A percentile compares a stretch with the other conserved stretches of the same genome.
Conservation (phyloP, 2,113 vertebrate species). For the Vicugna pacos region DNA sequence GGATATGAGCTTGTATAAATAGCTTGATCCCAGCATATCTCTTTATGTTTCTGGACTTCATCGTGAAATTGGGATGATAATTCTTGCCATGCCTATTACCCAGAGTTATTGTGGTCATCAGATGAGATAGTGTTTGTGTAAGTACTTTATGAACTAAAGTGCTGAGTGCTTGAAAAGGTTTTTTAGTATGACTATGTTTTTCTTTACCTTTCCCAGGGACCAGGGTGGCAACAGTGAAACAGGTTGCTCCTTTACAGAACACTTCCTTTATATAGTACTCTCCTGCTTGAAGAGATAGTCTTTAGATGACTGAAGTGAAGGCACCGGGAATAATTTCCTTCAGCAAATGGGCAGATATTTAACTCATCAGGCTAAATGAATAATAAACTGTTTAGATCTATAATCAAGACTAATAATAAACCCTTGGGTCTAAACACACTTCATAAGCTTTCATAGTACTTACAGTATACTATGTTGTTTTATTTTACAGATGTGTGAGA, state of each 20-base stretch:
- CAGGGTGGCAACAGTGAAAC: background rate
- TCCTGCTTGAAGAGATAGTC: background rate
- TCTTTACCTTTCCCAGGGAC: background rate
- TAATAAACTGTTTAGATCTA: slow-evolving; percentile 12
- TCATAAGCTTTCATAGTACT: background rate
- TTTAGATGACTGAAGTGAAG: slow-evolving; percentile 6
- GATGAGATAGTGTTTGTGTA: background rate
- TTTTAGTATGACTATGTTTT: slow-evolving; percentile 10
- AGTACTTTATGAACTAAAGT: background rate
- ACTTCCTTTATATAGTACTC: background rate
- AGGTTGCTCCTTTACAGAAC: background rate
- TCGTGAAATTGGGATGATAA: background rate
- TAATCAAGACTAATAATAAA: slow-evolving; percentile 51
- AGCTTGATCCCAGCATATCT: background rate
- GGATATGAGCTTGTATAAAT: background rate
- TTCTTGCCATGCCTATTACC: background rate
- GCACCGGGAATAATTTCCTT: background rate
- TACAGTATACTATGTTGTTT: background rate
- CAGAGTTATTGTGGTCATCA: background rate
- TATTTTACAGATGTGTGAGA: background rate
- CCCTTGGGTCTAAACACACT: background rate
- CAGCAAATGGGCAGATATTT: background rate
- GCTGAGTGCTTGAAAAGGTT: background rate
- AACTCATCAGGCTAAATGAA: slow-evolving; percentile 32
- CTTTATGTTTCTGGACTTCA: background rate